Evolutionary conservation across 2,888 invertebrate species (phyloP), one percentile per base, ranked within the genome.

Genomic region (Dryocosmus kuriphilus): DNA sequence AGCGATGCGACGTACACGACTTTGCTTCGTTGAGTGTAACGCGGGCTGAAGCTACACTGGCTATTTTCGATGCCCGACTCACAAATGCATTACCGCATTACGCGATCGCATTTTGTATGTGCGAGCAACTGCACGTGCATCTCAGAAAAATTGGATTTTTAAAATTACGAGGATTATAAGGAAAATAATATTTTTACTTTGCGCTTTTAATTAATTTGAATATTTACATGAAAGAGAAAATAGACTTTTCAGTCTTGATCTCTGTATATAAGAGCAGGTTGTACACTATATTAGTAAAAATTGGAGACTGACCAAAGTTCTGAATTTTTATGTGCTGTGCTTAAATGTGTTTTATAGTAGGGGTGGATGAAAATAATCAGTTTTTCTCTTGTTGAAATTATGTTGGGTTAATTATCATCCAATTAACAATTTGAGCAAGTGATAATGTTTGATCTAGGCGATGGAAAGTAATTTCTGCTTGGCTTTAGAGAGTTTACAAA

Each of bases 81-180:
- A n/a, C 51, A 71, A 71, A 71, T 71, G 51, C 71, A 71, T 71
- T 71, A 71, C 24, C 51, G 27, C 71, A 51, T 71, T 67, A 67
- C 67, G 46, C 67, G 67, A 67, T 67, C 27, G 9, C 19, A 67
- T 67, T 67, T 71, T n/a, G 71, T 51, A 51, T 71, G 51, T 30
- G 11, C n/a, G 51, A 32, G n/a, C 27, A 71, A 7, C 30, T 71
- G 51, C 71, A 71, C 71, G 46, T 71, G 71, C 71, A 71, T 71
- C 71, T n/a, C 24, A 32, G 27, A 51, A 51, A 67, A 30, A 19
- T n/a, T n/a, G n/a, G n/a, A n/a, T n/a, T n/a, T n/a, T n/a, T n/a
- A n/a, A n/a, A n/a, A n/a, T n/a, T n/a, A n/a, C n/a, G n/a, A n/a
- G n/a, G n/a, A n/a, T n/a, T n/a, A n/a, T n/a, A n/a, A n/a, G n/a